These are phyloP conservation scores for Hypselothyrea guttata DNA, from an alignment of 2,888 invertebrate species.

Conservation along the genomic window DNA sequence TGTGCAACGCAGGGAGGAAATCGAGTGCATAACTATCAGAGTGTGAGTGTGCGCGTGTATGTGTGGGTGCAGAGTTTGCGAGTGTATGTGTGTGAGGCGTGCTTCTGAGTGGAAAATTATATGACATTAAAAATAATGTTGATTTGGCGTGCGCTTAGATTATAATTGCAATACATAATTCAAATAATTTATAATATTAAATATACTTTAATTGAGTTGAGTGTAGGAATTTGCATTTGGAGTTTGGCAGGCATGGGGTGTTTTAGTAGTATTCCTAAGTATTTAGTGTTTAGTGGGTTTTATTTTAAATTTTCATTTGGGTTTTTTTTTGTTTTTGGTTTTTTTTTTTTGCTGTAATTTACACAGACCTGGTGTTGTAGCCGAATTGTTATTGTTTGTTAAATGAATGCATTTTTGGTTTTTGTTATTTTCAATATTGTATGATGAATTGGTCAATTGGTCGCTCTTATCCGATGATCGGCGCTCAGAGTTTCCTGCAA, in stretches of 20 bases:
- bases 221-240: no score
- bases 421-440: slow-evolving; percentile 82
- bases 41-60: slow-evolving; percentile 9
- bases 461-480: slow-evolving; percentile 83
- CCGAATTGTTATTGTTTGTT: slow-evolving; percentile 82
- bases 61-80: slow-evolving; percentile 6
- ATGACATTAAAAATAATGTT: neutral
- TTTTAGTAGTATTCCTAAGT: no score
- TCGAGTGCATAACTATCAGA: slow-evolving; percentile 1
- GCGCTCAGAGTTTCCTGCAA: slow-evolving; percentile 82
- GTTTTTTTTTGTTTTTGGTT: slow-evolving; percentile 16
- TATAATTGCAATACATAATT: no score
- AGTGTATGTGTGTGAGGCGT: slow-evolving; percentile 17
- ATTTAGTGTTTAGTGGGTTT: slow-evolving; percentile 13
- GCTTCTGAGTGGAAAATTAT: slow-evolving; percentile 6
- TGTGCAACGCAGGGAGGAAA: slow-evolving; percentile 17
- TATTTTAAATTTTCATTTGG: slow-evolving; percentile 37
- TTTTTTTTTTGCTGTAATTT: slow-evolving; percentile 65
- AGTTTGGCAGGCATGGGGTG: neutral
- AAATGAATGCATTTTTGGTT: slow-evolving; percentile 82
- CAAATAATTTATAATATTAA: slow-evolving; percentile 4
- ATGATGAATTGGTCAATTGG: slow-evolving; percentile 82
- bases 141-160: slow-evolving; percentile 33
- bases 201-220: no score
- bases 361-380: slow-evolving; percentile 83